phyloP scores from a whole-genome alignment of 2,888 invertebrate genomes.

The Oasisia sp. region DNA sequence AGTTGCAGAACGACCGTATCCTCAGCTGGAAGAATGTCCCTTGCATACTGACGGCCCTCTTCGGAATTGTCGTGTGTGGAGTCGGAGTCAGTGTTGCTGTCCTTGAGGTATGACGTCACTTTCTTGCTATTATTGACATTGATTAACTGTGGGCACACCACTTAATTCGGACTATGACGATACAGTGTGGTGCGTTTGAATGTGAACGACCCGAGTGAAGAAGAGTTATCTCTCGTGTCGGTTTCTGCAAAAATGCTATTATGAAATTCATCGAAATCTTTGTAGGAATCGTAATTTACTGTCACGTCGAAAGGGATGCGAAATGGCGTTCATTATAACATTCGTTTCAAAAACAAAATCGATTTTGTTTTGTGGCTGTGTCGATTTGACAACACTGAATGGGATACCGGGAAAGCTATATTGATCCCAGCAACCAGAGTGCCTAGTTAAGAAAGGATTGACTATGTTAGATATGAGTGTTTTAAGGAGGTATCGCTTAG shows the following conservation, averaged over 20 bases:
- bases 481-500: no score
- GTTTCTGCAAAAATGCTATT: background rate
- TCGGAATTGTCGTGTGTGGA: constrained; percentile 75
- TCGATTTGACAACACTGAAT: background rate
- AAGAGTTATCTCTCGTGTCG: background rate
- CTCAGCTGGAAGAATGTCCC: constrained; percentile 77
- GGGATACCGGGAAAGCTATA: no score
- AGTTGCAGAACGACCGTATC: constrained; percentile 76
- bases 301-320: background rate
- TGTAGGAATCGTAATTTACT: background rate
- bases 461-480: no score
- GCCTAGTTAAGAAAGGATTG: no score
- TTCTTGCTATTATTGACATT: background rate
- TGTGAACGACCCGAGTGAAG: background rate
- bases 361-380: background rate
- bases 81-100: constrained; percentile 73
- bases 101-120: constrained; percentile 35
- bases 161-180: background rate
- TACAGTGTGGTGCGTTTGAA: background rate
- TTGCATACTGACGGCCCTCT: constrained; percentile 76
- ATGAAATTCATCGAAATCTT: background rate
- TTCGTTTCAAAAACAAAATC: background rate
- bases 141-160: background rate
- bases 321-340: background rate
- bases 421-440: no score